Conservation (phyloP, 2,113 vertebrate genomes). For the Oryzias javanicus region DNA sequence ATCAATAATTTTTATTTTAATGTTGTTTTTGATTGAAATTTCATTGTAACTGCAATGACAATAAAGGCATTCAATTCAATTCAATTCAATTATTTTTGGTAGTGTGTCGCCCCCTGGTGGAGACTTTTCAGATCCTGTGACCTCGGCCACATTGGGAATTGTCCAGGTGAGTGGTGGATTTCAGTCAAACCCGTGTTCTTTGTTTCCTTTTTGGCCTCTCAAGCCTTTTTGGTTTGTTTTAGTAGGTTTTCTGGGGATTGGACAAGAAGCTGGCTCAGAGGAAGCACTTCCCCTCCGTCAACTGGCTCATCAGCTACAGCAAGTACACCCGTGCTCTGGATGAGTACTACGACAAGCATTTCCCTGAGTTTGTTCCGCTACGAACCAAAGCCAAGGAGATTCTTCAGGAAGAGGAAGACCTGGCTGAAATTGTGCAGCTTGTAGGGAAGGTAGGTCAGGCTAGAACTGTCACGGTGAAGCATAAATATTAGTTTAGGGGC, state of each 20-base stretch:
- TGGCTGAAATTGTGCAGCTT: slow-evolving; percentile 97
- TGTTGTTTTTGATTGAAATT: no score
- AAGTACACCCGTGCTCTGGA: slow-evolving; percentile 94
- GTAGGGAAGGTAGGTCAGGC: slow-evolving; percentile 87
- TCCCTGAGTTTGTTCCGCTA: slow-evolving; percentile 92
- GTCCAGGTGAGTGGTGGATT: slow-evolving; percentile 79
- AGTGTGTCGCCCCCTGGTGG: slow-evolving; percentile 98
- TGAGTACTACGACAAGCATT: slow-evolving; percentile 96
- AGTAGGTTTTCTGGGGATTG: slow-evolving; percentile 96
- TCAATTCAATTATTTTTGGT: slow-evolving; percentile 46
- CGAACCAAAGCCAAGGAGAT: slow-evolving; percentile 97
- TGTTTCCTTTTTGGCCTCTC: background rate
- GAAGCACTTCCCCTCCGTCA: slow-evolving; percentile 97
- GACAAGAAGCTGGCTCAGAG: slow-evolving; percentile 98
- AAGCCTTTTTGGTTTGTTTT: background rate
- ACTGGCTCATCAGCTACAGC: slow-evolving; percentile 99
- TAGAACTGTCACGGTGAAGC: background rate
- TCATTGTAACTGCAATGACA: no score
- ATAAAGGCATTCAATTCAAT: no score
- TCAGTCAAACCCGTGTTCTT: background rate
- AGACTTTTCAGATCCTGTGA: slow-evolving; percentile 98
- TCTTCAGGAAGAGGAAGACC: slow-evolving; percentile 95
- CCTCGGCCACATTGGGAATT: slow-evolving; percentile 94
- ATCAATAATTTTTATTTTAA: no score
- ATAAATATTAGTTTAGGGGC: background rate